Evolutionary conservation across 2,113 vertebrate species (phyloP), one percentile per base, ranked within the genome.

Genomic region (Barnardius zonarius): DNA sequence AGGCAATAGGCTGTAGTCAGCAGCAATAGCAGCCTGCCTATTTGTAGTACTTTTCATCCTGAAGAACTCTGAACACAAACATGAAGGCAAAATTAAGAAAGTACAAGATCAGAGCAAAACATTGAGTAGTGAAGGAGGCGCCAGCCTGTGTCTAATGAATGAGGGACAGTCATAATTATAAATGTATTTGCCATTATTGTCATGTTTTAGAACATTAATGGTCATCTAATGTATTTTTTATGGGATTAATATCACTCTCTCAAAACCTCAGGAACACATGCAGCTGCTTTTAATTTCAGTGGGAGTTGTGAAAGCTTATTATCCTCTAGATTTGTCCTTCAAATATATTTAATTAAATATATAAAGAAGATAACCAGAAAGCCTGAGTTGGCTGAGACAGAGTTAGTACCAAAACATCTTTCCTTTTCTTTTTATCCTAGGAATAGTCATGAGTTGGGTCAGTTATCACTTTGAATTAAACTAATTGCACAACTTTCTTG

Each of bases 191-290:
- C 78, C 94, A 92, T 95, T 95, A 92, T 87, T 95, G 82, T 80
- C 25, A 1, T 95, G 87, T 76, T 95, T 83, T 63, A 85, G 78
- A 83, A 88, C 75, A 92, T 83, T 90, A 95, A 95, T 95, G 93
- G 74, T 83, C 63, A 80, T 46, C 84, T 95, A 91, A 96, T 96
- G 70, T 66, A 94, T 69, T 95, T 93, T 97, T 94, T 73, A 95
- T 95, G 87, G 86, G 77, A 85, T n/a, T 23, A 76, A 89, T 41
- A 48, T 79, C 87, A 79, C 92, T 87, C 43, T 87, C 94, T 73
- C 82, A 90, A 95, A 97, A 95, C 89, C 91, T 92, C 93, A 82
- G 62, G 69, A 94, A 73, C 81, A 64, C 14, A 25, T 88, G 59
- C 76, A 93, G 55, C 86, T 93, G 84, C 81, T 90, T 95, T 94